These are phyloP conservation scores for Cheilosia pagana DNA, from an alignment of 2,888 invertebrate genomes.

Conservation along the genomic window DNA sequence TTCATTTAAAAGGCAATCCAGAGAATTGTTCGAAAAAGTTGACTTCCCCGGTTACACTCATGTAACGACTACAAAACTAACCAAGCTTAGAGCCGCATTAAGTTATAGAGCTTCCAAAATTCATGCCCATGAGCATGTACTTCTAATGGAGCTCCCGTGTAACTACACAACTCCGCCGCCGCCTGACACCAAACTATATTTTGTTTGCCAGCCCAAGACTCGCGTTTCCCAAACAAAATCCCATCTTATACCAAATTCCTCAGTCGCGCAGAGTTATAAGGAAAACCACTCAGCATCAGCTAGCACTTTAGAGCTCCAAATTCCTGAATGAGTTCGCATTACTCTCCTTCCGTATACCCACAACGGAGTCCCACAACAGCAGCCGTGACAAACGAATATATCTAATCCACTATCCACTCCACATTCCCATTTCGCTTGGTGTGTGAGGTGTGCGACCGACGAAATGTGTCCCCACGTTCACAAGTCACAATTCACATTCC, in stretches of 20 bases:
- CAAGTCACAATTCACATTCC: slow-evolving; percentile 49
- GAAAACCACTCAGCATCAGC: slow-evolving; percentile 51
- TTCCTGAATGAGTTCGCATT: slow-evolving; percentile 64
- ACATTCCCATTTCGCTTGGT: slow-evolving; percentile 26
- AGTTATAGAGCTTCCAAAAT: background rate
- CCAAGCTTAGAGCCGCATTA: slow-evolving; percentile 9
- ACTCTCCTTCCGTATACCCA: slow-evolving; percentile 24
- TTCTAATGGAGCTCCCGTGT: slow-evolving; percentile 9
- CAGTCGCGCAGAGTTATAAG: slow-evolving; percentile 6
- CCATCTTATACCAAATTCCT: background rate
- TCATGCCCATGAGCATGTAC: background rate
- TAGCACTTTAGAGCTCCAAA: slow-evolving; percentile 51
- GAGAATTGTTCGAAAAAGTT: no score
- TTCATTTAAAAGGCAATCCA: no score
- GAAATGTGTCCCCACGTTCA: slow-evolving; percentile 62
- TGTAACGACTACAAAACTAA: slow-evolving; percentile 12
- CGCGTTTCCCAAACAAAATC: background rate
- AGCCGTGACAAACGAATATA: slow-evolving; percentile 44
- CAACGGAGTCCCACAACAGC: background rate
- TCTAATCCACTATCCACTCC: slow-evolving; percentile 8
- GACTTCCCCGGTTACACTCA: background rate
- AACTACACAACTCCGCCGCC: background rate
- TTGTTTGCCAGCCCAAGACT: background rate
- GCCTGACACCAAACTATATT: background rate
- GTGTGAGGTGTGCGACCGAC: slow-evolving; percentile 6